Percentiles rank a stretch among this genome's conserved stretches.
phyloP scores from a whole-genome alignment of 2,888 invertebrate genomes.

The Sthenelais limicola region DNA sequence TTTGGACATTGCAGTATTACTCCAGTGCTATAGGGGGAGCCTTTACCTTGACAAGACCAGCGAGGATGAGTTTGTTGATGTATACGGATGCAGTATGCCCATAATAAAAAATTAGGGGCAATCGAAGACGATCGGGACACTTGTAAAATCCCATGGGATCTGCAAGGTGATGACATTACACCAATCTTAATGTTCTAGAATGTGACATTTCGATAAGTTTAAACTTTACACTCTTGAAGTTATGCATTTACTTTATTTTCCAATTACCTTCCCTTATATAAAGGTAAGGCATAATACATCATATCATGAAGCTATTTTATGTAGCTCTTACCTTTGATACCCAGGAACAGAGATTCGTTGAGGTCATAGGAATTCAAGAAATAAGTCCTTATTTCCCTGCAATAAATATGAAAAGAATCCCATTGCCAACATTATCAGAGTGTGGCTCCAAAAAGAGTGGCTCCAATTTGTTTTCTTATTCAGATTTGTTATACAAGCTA shows the following conservation, averaged over 20 bases:
- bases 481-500: background rate
- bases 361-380: conserved; percentile 68
- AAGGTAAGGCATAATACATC: background rate
- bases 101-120: conserved; percentile 71
- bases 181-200: too few relatives aligned
- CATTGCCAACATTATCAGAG: too few relatives aligned
- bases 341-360: conserved; percentile 67
- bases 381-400: conserved; percentile 63
- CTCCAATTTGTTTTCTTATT: background rate
- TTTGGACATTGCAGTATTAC: background rate
- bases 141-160: conserved; percentile 65
- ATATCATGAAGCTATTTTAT: background rate
- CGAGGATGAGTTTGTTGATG: conserved; percentile 68
- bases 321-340: conserved; percentile 61
- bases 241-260: background rate
- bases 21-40: background rate
- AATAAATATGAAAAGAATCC: conserved; percentile 44
- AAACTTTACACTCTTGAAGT: background rate
- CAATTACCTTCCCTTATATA: background rate
- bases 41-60: conserved; percentile 66
- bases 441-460: too few relatives aligned
- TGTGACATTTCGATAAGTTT: too few relatives aligned
- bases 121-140: conserved; percentile 67
- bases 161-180: too few relatives aligned
- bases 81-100: conserved; percentile 70